Evolutionary conservation across 2,113 vertebrate genomes (phyloP).

Genomic region (Salminus brasiliensis): DNA sequence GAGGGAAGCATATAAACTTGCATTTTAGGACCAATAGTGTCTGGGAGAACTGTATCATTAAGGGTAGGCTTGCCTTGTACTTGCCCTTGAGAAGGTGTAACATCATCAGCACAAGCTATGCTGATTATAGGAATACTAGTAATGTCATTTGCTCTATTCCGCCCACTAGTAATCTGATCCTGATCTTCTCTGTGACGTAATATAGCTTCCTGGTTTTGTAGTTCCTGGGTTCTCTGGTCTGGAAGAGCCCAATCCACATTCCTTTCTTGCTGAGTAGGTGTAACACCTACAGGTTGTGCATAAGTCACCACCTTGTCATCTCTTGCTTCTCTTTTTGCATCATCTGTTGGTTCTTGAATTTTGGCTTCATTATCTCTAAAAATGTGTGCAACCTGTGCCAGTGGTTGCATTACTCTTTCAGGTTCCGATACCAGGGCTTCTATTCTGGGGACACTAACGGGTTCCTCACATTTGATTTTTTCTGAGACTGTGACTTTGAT

Average conservation of each 20-base stretch:
- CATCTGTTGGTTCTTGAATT: conserved; percentile 52
- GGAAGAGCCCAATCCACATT: conserved; percentile 39
- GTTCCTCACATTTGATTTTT: conserved; percentile 50
- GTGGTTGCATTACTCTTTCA: conserved; percentile 56
- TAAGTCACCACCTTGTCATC: conserved; percentile 24
- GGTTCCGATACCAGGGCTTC: conserved; percentile 64
- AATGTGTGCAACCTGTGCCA: conserved; percentile 40
- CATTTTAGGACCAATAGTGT: conserved; percentile 35
- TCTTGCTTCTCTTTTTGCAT: conserved; percentile 45
- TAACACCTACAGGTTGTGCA: conserved; percentile 16
- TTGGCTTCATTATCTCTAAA: conserved; percentile 51
- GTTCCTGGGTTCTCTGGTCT: conserved; percentile 44
- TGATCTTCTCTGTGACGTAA: conserved; percentile 15
- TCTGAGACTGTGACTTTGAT: conserved; percentile 52
- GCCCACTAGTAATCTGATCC: conserved; percentile 1
- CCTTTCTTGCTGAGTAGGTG: conserved; percentile 46
- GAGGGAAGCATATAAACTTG: conserved; percentile 58
- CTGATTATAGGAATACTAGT: conserved; percentile 65
- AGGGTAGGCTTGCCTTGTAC: neutral
- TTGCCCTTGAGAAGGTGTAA: conserved; percentile 8
- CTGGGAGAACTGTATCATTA: conserved; percentile 25
- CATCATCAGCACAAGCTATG: conserved; percentile 64
- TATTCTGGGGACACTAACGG: conserved; percentile 56
- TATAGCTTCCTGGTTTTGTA: conserved; percentile 44
- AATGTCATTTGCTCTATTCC: conserved; percentile 47